Evolutionary conservation across 53 echinoderm and acorn worm genomes (phyloP), one percentile per base, ranked within the genome.

Genomic region (Holothuria scabra): DNA sequence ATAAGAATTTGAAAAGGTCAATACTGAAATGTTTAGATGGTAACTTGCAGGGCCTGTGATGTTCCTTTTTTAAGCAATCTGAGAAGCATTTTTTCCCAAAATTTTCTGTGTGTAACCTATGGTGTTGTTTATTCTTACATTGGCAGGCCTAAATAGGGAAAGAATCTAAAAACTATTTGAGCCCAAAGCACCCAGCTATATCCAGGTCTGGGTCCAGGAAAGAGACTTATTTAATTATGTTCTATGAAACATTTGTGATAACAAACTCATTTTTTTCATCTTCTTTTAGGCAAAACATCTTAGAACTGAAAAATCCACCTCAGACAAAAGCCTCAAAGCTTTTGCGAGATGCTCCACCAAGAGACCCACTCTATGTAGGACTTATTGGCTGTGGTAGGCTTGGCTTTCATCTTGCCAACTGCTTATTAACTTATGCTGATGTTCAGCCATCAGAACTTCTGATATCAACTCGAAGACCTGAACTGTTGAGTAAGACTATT

Each of bases 291-390:
- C 94, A 97, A 79, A 86, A 76, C 21, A 94, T 97, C 49, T 84
- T 97, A 8, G 91, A 97, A 72, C 59, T 94, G 82, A 92, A 91
- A 62, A 94, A 60, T 41, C 97, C 97, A 23, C 90, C 94, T 23
- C 86, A 90, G 60, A 91, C 97, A 57, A 97, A 97, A 81, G 79
- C 97, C n/a, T 97, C 97, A 44, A 97, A 97, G 72, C 93, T 97
- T 66, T 83, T 97, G 21, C 94, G 94, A 66, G 90, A 97, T 76
- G 89, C 92, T 14, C 91, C 93, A 14, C 93, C 93, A 33, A 84
- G 97, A 56, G 91, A 97, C 35, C 94, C 97, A 2, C 74, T 94
- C 28, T 83, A 60, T 49, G 76, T 97, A 8, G 97, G 97, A 10
- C 90, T 97, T 31, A 80, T 97, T 82, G 97, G 97, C 34, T 93